A percentile compares a stretch with the other conserved stretches of the same genome.
Evolutionary conservation across 2,888 invertebrate species (phyloP).

Genomic region (Rhagonycha lutea): DNA sequence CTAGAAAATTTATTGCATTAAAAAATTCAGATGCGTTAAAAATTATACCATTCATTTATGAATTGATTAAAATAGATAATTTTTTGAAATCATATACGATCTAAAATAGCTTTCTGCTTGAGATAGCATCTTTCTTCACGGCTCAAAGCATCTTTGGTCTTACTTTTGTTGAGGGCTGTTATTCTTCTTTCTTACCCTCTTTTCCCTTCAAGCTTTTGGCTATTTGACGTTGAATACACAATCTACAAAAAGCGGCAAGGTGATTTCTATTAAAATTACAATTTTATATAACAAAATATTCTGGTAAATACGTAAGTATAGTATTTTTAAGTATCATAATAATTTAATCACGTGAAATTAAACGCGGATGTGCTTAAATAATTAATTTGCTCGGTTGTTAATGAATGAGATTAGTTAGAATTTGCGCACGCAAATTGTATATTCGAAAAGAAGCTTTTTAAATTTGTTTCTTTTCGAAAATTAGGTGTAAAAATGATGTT

Average conservation of each 20-base stretch:
- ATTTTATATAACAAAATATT: neutral
- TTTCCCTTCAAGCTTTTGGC: constrained; percentile 29
- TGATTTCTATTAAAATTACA: neutral
- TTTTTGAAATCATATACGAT: constrained; percentile 41
- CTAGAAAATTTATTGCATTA: neutral
- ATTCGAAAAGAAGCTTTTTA: neutral
- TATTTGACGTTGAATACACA: constrained; percentile 26
- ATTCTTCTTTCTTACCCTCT: constrained; percentile 39
- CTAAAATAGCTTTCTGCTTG: constrained; percentile 44
- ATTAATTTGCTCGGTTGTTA: neutral
- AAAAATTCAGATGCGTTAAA: neutral
- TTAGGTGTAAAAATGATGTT: no score
- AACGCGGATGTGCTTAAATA: neutral
- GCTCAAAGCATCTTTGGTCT: constrained; percentile 48
- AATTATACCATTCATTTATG: neutral
- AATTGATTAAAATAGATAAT: constrained; percentile 45
- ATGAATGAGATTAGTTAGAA: neutral
- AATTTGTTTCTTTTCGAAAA: neutral
- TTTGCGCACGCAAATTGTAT: neutral
- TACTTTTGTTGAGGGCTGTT: constrained; percentile 50
- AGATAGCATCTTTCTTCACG: constrained; percentile 49
- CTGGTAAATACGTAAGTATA: neutral
- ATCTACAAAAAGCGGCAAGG: constrained; percentile 17
- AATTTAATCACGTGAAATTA: neutral
- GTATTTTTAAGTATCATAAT: neutral